A percentile compares a stretch with the other conserved stretches of the same genome.
phyloP scores from a whole-genome alignment of 2,113 vertebrate genomes.

The Scomber japonicus region DNA sequence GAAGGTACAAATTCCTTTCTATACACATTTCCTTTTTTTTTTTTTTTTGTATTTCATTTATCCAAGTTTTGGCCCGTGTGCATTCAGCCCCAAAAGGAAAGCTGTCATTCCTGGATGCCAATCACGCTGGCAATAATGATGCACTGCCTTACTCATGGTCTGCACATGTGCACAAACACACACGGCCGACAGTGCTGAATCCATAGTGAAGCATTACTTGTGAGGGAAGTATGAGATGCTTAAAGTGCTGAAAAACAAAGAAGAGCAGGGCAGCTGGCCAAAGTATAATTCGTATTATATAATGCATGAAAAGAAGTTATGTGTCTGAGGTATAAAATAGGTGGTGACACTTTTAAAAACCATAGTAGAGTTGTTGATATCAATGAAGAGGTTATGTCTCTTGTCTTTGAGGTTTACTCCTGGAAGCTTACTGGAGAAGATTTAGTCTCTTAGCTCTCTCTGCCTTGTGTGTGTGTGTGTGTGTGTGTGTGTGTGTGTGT shows the following conservation, averaged over 20 bases:
- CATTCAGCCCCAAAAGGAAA: slow-evolving; percentile 56
- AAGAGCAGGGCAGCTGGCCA: not conserved
- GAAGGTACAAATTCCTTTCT: slow-evolving; percentile 33
- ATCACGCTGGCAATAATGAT: slow-evolving; percentile 61
- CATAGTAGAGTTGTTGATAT: no score
- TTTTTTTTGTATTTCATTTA: slow-evolving; percentile 51
- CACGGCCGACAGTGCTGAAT: not conserved
- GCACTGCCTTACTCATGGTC: slow-evolving; percentile 22
- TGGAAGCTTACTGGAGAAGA: slow-evolving; percentile 47
- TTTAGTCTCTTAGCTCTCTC: slow-evolving; percentile 40
- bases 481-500: not conserved
- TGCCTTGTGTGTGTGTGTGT: not conserved
- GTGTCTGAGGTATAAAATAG: no score
- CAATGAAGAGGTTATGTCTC: not conserved
- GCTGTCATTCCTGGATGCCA: slow-evolving; percentile 67
- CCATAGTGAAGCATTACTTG: not conserved
- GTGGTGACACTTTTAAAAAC: no score
- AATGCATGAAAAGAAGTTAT: no score
- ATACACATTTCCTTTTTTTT: slow-evolving; percentile 43
- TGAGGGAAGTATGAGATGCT: not conserved
- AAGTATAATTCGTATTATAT: no score
- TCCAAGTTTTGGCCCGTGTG: slow-evolving; percentile 40
- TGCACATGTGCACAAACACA: not conserved
- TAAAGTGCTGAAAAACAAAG: slow-evolving; percentile 1
- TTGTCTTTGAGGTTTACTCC: slow-evolving; percentile 10